A percentile compares a stretch with the other conserved stretches of the same genome.
These are phyloP conservation scores for Anser brachyrhynchus DNA, from an alignment of 2,113 vertebrate genomes.

Conservation along the genomic window DNA sequence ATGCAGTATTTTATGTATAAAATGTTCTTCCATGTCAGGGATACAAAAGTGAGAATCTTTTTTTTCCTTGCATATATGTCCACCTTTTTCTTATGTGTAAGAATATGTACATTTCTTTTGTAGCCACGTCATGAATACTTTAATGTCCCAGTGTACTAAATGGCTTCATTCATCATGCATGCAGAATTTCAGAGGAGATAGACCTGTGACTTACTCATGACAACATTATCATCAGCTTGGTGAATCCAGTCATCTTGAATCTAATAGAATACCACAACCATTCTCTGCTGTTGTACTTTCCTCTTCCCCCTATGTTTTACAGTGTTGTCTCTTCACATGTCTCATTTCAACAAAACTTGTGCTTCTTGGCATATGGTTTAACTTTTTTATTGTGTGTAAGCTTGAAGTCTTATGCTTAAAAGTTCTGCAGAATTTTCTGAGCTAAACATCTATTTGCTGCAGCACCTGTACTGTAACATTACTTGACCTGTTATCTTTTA, in stretches of 20 bases:
- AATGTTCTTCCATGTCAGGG: conserved; percentile 19
- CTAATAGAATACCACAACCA: conserved; percentile 70
- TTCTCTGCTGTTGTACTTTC: conserved; percentile 68
- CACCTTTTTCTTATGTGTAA: conserved; percentile 75
- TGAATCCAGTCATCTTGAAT: conserved; percentile 75
- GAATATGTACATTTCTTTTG: conserved; percentile 88
- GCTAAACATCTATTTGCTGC: conserved; percentile 40
- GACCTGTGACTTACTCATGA: conserved; percentile 79
- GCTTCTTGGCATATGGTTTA: conserved; percentile 65
- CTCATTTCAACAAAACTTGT: conserved; percentile 64
- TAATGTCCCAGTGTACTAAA: conserved; percentile 99
- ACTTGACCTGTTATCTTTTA: neutral
- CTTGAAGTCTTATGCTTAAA: conserved; percentile 56
- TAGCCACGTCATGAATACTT: conserved; percentile 99
- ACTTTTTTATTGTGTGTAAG: conserved; percentile 64
- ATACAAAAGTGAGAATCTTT: neutral
- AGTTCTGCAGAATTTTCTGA: conserved; percentile 53
- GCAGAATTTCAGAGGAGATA: conserved; percentile 83
- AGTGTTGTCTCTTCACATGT: conserved; percentile 70
- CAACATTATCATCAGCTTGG: conserved; percentile 80
- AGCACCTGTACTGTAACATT: neutral
- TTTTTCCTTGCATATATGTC: conserved; percentile 64
- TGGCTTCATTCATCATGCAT: conserved; percentile 85
- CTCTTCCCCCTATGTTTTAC: conserved; percentile 45
- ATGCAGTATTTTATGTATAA: neutral